Evolutionary conservation across 1,140 invertebrate genomes (phyloP).

Genomic region (Drosophila fuyamai): DNA sequence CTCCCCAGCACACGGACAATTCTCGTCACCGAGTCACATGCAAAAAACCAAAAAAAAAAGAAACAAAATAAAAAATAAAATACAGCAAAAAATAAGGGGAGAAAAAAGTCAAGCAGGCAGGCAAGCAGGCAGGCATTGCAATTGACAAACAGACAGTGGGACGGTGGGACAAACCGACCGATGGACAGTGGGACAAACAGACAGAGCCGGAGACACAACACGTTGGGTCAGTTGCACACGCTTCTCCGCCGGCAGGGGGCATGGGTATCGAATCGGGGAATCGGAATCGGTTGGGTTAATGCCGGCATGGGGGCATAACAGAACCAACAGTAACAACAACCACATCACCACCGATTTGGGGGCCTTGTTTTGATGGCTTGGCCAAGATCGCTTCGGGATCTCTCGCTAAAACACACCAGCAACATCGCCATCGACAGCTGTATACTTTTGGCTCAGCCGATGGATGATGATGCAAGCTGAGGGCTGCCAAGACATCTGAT

Average conservation of each 20-base stretch:
- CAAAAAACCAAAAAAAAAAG: constrained; percentile 44
- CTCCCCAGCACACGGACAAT: constrained; percentile 75
- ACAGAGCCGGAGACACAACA: constrained; percentile 48
- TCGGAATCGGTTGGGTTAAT: constrained; percentile 35
- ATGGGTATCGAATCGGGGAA: constrained; percentile 38
- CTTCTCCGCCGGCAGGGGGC: constrained; percentile 64
- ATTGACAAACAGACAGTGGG: constrained; percentile 73
- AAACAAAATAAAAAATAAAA: constrained; percentile 38
- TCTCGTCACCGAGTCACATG: constrained; percentile 70
- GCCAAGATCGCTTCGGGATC: constrained; percentile 60
- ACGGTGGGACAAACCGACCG: constrained; percentile 43
- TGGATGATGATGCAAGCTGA: constrained; percentile 37
- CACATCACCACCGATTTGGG: constrained; percentile 59
- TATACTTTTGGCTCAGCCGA: constrained; percentile 18
- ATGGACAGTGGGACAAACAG: constrained; percentile 45
- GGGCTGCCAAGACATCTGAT: constrained; percentile 27
- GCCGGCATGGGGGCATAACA: constrained; percentile 62
- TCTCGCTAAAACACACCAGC: constrained; percentile 24
- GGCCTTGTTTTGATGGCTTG: constrained; percentile 77
- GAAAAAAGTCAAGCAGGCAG: constrained; percentile 45
- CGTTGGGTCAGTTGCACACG: constrained; percentile 78
- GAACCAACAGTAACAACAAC: constrained; percentile 13
- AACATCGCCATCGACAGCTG: constrained; percentile 41
- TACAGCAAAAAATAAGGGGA: constrained; percentile 35
- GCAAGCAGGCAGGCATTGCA: constrained; percentile 73